phyloP scores from a whole-genome alignment of 1,140 invertebrate genomes.

The Coboldia fuscipes region DNA sequence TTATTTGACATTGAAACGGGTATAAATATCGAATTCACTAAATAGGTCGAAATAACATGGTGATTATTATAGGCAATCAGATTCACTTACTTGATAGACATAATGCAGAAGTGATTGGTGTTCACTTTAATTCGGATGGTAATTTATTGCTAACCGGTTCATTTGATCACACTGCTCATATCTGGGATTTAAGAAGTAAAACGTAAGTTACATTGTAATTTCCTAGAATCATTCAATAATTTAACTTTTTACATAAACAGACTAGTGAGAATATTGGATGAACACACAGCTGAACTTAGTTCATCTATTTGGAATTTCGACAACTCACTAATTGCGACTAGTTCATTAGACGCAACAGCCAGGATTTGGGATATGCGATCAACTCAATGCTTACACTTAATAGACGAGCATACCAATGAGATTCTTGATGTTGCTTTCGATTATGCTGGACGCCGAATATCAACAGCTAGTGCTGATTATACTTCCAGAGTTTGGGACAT shows the following conservation, averaged over 20 bases:
- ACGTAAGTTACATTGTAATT: conserved; percentile 26
- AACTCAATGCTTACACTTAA: conserved; percentile 31
- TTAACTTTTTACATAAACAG: conserved; percentile 19
- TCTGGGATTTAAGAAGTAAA: conserved; percentile 50
- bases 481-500: conserved; percentile 47
- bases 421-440: conserved; percentile 56
- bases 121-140: conserved; percentile 46
- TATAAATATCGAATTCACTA: not conserved
- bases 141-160: conserved; percentile 51
- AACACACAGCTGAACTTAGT: conserved; percentile 49
- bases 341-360: conserved; percentile 51
- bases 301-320: conserved; percentile 56
- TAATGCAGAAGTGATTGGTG: conserved; percentile 46
- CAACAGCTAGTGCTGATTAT: conserved; percentile 48
- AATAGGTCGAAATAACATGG: not conserved
- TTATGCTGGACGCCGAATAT: conserved; percentile 39
- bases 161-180: conserved; percentile 48
- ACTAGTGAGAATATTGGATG: conserved; percentile 33
- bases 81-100: conserved; percentile 38
- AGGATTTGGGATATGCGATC: conserved; percentile 48
- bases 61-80: conserved; percentile 28
- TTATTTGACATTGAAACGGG: conserved; percentile 43
- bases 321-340: conserved; percentile 42
- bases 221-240: not conserved
- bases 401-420: conserved; percentile 47